These are phyloP conservation scores for Parelbella ahira DNA, from an alignment of 2,888 invertebrate genomes.

Conservation along the genomic window DNA sequence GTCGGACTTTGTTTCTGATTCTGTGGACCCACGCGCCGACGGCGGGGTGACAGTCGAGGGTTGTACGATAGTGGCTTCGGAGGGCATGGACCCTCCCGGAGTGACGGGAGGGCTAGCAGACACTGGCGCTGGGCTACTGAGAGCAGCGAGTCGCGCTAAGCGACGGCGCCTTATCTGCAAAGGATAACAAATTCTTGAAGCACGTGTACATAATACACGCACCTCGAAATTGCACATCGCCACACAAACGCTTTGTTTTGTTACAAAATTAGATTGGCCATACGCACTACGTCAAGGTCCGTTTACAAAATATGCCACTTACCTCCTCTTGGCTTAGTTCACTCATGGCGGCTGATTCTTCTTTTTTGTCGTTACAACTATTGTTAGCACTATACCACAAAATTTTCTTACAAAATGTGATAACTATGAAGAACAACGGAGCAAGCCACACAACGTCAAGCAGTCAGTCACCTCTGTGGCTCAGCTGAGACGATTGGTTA, in stretches of 20 bases:
- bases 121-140: constrained; percentile 74
- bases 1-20: constrained; percentile 53
- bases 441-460: constrained; percentile 72
- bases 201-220: constrained; percentile 52
- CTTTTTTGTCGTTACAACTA: constrained; percentile 41
- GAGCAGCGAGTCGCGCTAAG: constrained; percentile 85
- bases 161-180: constrained; percentile 88
- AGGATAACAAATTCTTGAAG: constrained; percentile 43
- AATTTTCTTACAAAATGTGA: constrained; percentile 52
- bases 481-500: constrained; percentile 61
- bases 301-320: constrained; percentile 72
- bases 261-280: constrained; percentile 78
- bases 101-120: constrained; percentile 72
- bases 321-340: constrained; percentile 95
- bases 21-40: constrained; percentile 47
- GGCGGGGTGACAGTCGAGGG: constrained; percentile 46
- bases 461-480: constrained; percentile 72
- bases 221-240: constrained; percentile 54
- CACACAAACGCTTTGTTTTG: constrained; percentile 76
- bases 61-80: constrained; percentile 46
- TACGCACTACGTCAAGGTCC: constrained; percentile 67
- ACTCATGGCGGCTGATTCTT: constrained; percentile 81
- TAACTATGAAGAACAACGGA: constrained; percentile 53
- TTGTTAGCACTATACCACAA: constrained; percentile 46
- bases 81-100: constrained; percentile 61